Evolutionary conservation across 2,797 vertebrate genomes (phyloP), one percentile per base, ranked within the genome.

Genomic region (Myotis daubentonii): DNA sequence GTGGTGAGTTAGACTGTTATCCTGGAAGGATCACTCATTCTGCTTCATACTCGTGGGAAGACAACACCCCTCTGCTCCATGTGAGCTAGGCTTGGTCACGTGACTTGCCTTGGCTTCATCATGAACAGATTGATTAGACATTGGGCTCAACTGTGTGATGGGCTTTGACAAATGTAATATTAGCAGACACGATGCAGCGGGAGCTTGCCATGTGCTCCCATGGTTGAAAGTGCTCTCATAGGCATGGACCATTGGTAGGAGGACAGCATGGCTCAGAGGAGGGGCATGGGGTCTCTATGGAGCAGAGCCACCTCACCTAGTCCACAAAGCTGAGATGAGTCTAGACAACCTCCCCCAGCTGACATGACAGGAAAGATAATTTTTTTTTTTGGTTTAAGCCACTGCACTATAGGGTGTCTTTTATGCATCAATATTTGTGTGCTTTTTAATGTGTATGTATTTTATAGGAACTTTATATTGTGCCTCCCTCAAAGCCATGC

Each of bases 241-340:
- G 8, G 6, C 8, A 30, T 10, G 7, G 4, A 11, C 1, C n/a
- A 70, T 3, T 0, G 0, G 10, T 15, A 76, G 10, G 25, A 36
- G 75, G 17, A 44, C 1, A 28, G 5, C 66, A 44, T 3, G 41
- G 5, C 53, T 91, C 25, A 33, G 23, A 68, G 9, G 25, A 60
- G 28, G 3, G 5, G 1, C 11, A 3, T 4, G 25, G 71, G 15
- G 60, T n/a, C 7, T 15, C 7, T 1, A 22, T 75, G n/a, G 11
- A 44, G 13, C 22, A 66, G 3, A 74, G 8, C 0, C 4, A 15
- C 19, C 15, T 60, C 0, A 9, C 30, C 3, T 5, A 51, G 20
- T 15, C 47, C 9, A 8, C 16, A 17, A 38, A 9, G 10, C 60
- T 10, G 9, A 66, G 23, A 33, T 8, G 6, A 71, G 13, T 53